A percentile compares a stretch with the other conserved stretches of the same genome.
Conservation (phyloP, 2,888 invertebrate genomes). For the Hydropsyche betteni region DNA sequence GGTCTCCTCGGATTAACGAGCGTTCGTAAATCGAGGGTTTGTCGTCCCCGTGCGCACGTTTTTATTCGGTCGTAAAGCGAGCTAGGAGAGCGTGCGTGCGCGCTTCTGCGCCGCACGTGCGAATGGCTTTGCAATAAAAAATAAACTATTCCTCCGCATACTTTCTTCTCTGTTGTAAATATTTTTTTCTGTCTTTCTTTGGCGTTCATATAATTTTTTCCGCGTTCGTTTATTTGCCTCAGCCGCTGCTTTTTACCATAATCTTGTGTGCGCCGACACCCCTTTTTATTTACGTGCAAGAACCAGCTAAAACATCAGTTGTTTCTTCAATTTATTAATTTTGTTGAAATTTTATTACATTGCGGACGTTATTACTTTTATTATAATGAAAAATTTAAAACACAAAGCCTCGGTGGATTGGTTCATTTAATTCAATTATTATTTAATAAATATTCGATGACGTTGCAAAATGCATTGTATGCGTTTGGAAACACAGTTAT, state of each 20-base stretch:
- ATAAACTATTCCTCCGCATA: constrained; percentile 26
- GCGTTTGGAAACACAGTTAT: too few species aligned
- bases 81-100: constrained; percentile 11
- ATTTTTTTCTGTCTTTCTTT: constrained; percentile 2
- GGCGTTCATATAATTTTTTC: constrained; percentile 1
- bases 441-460: too few species aligned
- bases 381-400: too few species aligned
- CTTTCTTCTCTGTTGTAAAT: constrained; percentile 3
- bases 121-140: constrained; percentile 28
- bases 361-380: too few species aligned
- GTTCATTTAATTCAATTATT: too few species aligned
- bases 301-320: neutral
- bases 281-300: constrained; percentile 7
- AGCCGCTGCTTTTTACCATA: constrained; percentile 7
- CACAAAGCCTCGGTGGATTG: too few species aligned
- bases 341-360: too few species aligned
- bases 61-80: constrained; percentile 28
- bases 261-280: constrained; percentile 19
- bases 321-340: too few species aligned
- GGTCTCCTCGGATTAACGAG: constrained; percentile 17
- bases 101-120: constrained; percentile 10
- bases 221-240: neutral
- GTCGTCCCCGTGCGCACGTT: constrained; percentile 8
- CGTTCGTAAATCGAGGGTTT: constrained; percentile 26
- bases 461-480: too few species aligned